Conservation (phyloP, 1,140 invertebrate species). For the Drosophila ambigua region DNA sequence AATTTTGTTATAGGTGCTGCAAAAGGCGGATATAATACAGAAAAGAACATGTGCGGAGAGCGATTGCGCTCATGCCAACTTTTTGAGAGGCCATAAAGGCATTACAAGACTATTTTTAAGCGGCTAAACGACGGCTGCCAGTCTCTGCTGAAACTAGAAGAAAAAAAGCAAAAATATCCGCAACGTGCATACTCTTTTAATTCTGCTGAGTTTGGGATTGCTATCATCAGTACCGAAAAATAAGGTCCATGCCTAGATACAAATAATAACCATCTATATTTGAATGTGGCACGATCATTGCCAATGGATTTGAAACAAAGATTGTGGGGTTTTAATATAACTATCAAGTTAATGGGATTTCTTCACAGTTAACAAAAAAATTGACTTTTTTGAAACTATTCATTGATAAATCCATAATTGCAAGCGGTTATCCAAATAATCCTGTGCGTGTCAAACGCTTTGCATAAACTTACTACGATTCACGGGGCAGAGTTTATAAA, state of each 20-base stretch:
- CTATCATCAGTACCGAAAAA: not conserved
- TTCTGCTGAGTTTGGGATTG: not conserved
- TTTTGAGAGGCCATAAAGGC: conserved; percentile 42
- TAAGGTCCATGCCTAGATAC: too few relatives aligned
- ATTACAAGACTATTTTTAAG: conserved; percentile 61
- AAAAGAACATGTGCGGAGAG: conserved; percentile 34
- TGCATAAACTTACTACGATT: conserved; percentile 18
- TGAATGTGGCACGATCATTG: too few relatives aligned
- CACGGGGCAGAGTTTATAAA: conserved; percentile 41
- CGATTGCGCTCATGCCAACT: conserved; percentile 39
- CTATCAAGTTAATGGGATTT: too few relatives aligned
- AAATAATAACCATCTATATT: too few relatives aligned
- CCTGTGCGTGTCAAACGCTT: conserved; percentile 23
- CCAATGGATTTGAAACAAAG: too few relatives aligned
- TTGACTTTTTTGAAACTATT: too few relatives aligned
- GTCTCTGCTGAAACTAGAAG: conserved; percentile 44
- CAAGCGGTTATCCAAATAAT: too few relatives aligned
- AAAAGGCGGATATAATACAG: conserved; percentile 45
- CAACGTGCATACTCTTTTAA: conserved; percentile 14
- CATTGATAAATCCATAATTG: too few relatives aligned
- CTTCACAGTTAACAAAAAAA: too few relatives aligned
- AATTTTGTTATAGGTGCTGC: conserved; percentile 51
- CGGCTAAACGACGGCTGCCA: conserved; percentile 37
- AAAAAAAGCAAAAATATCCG: conserved; percentile 39
- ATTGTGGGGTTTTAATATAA: too few relatives aligned